Evolutionary conservation across 2,888 invertebrate species (phyloP).

Genomic region (Geophilus truncorum): DNA sequence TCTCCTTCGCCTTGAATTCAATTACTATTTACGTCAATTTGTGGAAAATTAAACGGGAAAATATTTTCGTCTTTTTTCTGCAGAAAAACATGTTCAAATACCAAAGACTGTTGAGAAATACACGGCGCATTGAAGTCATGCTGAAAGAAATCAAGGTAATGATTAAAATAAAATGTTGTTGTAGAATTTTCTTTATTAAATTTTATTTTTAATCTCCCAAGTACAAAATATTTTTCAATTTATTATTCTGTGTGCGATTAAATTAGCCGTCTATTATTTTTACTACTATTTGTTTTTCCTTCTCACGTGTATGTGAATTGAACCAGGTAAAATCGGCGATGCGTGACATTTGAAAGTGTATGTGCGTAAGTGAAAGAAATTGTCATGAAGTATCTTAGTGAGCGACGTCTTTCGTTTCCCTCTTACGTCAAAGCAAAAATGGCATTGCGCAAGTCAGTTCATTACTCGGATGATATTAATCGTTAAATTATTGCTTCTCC

Average conservation of each 20-base stretch:
- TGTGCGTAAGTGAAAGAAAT: too few relatives aligned
- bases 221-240: too few relatives aligned
- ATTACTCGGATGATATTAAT: not conserved
- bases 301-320: too few relatives aligned
- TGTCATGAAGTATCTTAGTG: not conserved
- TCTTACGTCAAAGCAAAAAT: not conserved
- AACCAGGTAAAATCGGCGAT: too few relatives aligned
- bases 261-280: too few relatives aligned
- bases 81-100: conserved; percentile 73
- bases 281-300: too few relatives aligned
- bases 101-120: conserved; percentile 62
- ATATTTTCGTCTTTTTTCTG: not conserved
- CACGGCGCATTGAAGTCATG: conserved; percentile 64
- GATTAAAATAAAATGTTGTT: not conserved
- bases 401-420: not conserved
- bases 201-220: conserved; percentile 19
- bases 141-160: conserved; percentile 69
- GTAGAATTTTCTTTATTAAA: not conserved
- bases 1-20: not conserved
- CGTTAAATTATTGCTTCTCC: not conserved
- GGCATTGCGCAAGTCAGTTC: not conserved
- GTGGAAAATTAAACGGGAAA: not conserved
- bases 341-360: too few relatives aligned
- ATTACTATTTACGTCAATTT: not conserved
- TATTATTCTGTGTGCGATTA: too few relatives aligned